These are phyloP conservation scores for Octonoba sinensis DNA, from an alignment of 2,888 invertebrate species.

Conservation along the genomic window DNA sequence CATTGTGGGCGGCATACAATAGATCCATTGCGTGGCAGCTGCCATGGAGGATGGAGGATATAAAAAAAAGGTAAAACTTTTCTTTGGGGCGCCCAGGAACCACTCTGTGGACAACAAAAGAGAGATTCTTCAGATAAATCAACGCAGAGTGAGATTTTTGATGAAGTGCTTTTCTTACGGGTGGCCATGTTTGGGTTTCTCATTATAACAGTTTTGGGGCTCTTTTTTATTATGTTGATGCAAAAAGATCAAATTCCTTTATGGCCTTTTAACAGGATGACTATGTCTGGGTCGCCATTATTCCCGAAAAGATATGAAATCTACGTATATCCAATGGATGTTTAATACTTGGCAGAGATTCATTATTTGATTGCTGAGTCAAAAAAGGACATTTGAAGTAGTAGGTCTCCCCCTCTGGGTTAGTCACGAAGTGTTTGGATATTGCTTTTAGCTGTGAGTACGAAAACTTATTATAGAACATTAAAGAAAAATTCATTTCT, in stretches of 20 bases:
- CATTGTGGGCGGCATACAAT: slow-evolving; percentile 11
- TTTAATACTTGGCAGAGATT: no score
- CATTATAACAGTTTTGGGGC: no score
- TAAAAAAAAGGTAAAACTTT: background rate
- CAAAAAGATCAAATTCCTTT: no score
- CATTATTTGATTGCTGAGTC: no score
- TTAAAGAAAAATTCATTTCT: no score
- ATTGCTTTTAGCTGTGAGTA: no score
- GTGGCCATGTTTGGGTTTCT: slow-evolving; percentile 4
- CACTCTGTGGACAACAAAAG: background rate
- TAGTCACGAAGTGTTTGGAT: no score
- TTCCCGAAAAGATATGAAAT: background rate
- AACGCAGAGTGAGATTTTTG: slow-evolving; percentile 31
- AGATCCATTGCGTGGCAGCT: slow-evolving; percentile 36
- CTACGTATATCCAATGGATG: background rate
- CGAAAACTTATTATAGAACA: no score
- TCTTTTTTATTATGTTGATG: no score
- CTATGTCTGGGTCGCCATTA: background rate
- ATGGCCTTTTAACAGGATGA: slow-evolving; percentile 2
- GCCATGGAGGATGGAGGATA: background rate
- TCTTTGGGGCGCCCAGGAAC: slow-evolving; percentile 9
- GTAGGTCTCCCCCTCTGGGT: no score
- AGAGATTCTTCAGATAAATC: slow-evolving; percentile 17
- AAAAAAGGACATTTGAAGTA: no score
- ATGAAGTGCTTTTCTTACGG: slow-evolving; percentile 35